phyloP scores from a whole-genome alignment of 2,113 vertebrate genomes.

The Cichladusa arquata region DNA sequence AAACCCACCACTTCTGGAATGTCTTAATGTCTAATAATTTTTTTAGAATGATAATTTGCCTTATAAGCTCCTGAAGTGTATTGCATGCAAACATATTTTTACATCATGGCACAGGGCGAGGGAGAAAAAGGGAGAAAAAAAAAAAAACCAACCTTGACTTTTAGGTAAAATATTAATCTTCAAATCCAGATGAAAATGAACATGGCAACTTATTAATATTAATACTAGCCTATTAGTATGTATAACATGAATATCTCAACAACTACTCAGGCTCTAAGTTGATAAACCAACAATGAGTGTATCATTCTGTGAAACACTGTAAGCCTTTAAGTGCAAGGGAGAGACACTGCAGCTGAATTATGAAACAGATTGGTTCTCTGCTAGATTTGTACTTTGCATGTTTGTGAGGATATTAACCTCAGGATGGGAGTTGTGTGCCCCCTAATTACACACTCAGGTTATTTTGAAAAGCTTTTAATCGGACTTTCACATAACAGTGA shows the following conservation, averaged over 20 bases:
- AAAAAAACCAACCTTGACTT: background rate
- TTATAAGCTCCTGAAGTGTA: background rate
- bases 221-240: conserved; percentile 42
- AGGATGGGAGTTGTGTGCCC: conserved; percentile 35
- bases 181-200: conserved; percentile 35
- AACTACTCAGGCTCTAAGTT: conserved; percentile 57
- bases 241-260: conserved; percentile 29
- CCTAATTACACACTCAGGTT: conserved; percentile 67
- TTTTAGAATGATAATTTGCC: background rate
- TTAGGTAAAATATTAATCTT: background rate
- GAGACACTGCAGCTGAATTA: conserved; percentile 37
- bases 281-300: conserved; percentile 39
- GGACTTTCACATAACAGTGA: conserved; percentile 48
- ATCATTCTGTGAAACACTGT: conserved; percentile 50
- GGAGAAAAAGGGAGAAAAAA: background rate
- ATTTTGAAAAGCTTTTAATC: conserved; percentile 72
- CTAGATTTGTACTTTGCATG: conserved; percentile 63
- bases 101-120: background rate
- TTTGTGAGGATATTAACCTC: conserved; percentile 62
- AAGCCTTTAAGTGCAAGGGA: conserved; percentile 37
- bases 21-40: background rate
- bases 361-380: conserved; percentile 28
- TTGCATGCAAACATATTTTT: background rate
- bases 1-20: background rate
- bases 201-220: conserved; percentile 12